Conservation (phyloP, 1,140 invertebrate genomes). For the Melitaea cinxia region DNA sequence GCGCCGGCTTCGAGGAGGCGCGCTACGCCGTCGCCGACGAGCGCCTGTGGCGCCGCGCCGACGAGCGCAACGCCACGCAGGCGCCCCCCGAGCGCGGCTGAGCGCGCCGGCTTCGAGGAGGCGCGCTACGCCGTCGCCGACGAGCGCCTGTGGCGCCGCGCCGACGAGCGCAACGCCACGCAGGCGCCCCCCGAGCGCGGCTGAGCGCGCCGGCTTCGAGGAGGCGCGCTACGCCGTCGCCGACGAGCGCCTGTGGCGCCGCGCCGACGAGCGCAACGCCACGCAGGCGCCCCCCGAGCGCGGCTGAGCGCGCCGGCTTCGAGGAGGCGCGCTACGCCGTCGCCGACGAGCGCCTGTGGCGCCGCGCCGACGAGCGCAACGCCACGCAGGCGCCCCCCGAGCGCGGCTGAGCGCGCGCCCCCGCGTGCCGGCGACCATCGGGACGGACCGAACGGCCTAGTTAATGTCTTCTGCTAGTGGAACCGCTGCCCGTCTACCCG, state of each 20-base stretch:
- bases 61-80: slow-evolving; percentile 77
- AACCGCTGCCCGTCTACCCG: no score
- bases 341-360: slow-evolving; percentile 20
- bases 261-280: slow-evolving; percentile 31
- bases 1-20: slow-evolving; percentile 87
- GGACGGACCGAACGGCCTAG: slow-evolving; percentile 88
- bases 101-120: slow-evolving; percentile 89
- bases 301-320: slow-evolving; percentile 88
- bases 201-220: slow-evolving; percentile 89
- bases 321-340: slow-evolving; percentile 76
- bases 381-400: slow-evolving; percentile 91
- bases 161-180: slow-evolving; percentile 27
- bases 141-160: slow-evolving; percentile 24
- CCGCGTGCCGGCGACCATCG: slow-evolving; percentile 94
- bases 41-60: slow-evolving; percentile 23
- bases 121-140: slow-evolving; percentile 21
- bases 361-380: slow-evolving; percentile 27
- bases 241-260: slow-evolving; percentile 12
- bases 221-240: slow-evolving; percentile 55
- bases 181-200: slow-evolving; percentile 94
- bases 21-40: slow-evolving; percentile 20
- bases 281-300: slow-evolving; percentile 93
- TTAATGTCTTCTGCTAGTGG: no score
- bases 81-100: slow-evolving; percentile 92
- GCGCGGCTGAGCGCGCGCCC: slow-evolving; percentile 89